Percentiles rank a stretch among this genome's conserved stretches.
Evolutionary conservation across 2,888 invertebrate genomes (phyloP).

Genomic region (Synergus umbraculus): DNA sequence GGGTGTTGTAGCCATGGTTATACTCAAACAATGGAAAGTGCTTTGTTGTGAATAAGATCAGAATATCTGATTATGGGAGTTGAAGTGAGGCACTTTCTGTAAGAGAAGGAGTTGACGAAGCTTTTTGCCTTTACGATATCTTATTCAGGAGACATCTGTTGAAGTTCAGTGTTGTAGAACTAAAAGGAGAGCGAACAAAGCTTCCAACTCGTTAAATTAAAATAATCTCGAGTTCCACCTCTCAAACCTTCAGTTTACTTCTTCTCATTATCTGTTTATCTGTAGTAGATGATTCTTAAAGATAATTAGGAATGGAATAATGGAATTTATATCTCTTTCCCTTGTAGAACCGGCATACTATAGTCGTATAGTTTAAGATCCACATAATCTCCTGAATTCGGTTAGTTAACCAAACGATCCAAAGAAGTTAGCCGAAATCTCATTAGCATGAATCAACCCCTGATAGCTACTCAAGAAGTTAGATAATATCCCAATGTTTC

Average conservation of each 20-base stretch:
- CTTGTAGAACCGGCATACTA: background rate
- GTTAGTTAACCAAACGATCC: background rate
- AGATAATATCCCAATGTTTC: background rate
- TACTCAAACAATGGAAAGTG: conserved; percentile 11
- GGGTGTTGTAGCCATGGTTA: background rate
- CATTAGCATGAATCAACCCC: background rate
- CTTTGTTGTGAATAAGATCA: conserved; percentile 5
- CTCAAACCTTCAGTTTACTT: background rate
- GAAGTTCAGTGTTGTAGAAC: background rate
- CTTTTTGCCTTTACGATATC: conserved; percentile 9
- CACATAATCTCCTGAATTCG: background rate
- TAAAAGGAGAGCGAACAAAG: background rate
- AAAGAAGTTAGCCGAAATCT: background rate
- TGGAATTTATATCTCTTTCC: background rate
- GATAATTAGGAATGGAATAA: background rate
- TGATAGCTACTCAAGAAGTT: background rate
- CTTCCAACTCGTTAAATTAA: background rate
- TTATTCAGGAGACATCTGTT: conserved; percentile 8
- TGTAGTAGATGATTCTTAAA: background rate
- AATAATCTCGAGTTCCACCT: background rate
- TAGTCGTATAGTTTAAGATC: background rate
- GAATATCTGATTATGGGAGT: conserved; percentile 12
- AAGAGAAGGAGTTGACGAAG: background rate
- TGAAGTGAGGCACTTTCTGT: conserved; percentile 16
- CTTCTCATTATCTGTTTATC: background rate